These are phyloP conservation scores for Sarcophilus harrisii DNA, from an alignment of 2,797 vertebrate genomes.

Conservation along the genomic window DNA sequence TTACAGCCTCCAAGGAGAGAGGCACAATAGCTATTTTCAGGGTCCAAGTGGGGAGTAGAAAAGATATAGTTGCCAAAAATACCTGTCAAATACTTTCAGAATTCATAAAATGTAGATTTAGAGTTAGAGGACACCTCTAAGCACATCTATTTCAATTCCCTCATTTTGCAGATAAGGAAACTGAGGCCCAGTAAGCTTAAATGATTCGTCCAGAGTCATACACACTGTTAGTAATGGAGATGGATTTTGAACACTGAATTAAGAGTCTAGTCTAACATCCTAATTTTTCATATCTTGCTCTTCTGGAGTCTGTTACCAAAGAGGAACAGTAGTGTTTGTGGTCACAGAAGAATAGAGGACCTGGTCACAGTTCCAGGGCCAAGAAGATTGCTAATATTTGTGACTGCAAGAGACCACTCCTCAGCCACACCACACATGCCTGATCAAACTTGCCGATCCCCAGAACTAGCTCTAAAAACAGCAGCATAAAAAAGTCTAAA, in stretches of 20 bases:
- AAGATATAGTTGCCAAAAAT: background rate
- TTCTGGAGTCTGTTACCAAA: background rate
- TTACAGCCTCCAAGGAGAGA: background rate
- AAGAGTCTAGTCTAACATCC: background rate
- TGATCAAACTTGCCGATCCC: background rate
- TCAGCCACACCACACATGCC: background rate
- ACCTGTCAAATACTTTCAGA: background rate
- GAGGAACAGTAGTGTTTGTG: background rate
- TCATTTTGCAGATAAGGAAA: background rate
- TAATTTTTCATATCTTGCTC: background rate
- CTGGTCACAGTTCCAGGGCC: background rate
- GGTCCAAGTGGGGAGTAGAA: background rate
- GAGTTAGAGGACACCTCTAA: background rate
- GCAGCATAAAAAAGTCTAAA: background rate
- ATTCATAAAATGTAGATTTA: background rate
- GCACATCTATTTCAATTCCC: background rate
- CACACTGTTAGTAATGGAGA: background rate
- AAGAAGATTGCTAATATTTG: background rate
- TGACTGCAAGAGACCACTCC: background rate
- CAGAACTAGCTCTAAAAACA: background rate
- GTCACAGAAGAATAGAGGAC: background rate
- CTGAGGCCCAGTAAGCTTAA: background rate
- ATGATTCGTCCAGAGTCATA: background rate
- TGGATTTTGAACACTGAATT: background rate
- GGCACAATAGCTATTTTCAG: background rate